Conservation (phyloP, 64 coral and sea anemone species). For the Hydrozoanthus tunicans region DNA sequence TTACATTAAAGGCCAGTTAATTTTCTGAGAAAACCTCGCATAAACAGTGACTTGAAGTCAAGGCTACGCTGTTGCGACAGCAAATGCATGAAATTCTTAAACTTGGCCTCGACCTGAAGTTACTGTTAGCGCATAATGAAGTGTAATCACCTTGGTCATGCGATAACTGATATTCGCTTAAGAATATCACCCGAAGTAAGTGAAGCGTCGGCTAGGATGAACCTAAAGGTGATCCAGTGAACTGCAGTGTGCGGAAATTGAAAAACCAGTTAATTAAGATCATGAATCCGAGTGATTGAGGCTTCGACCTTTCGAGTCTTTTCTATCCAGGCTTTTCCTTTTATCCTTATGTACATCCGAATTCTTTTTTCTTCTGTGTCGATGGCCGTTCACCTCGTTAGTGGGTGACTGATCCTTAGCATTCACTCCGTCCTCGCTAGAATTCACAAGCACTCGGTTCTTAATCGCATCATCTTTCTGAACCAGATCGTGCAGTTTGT, state of each 20-base stretch:
- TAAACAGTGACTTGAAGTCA: too few relatives aligned
- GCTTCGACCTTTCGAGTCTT: constrained; percentile 37
- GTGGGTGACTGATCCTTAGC: not conserved
- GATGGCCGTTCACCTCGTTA: constrained; percentile 33
- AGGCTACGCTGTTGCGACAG: too few relatives aligned
- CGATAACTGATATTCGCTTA: too few relatives aligned
- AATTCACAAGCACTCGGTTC: constrained; percentile 11
- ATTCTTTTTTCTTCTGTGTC: constrained; percentile 38
- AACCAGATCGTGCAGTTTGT: constrained; percentile 42
- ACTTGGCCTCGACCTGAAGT: too few relatives aligned
- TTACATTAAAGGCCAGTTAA: too few relatives aligned
- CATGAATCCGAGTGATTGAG: constrained; percentile 9
- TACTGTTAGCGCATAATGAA: too few relatives aligned
- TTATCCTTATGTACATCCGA: constrained; percentile 37
- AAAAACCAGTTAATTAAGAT: not conserved
- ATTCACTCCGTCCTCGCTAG: constrained; percentile 14
- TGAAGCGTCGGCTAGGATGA: not conserved
- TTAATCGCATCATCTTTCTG: constrained; percentile 52
- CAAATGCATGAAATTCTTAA: too few relatives aligned
- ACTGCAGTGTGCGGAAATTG: not conserved
- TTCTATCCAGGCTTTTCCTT: constrained; percentile 23
- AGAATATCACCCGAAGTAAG: too few relatives aligned
- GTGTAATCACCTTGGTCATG: too few relatives aligned
- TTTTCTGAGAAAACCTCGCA: too few relatives aligned
- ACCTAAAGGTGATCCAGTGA: not conserved